phyloP scores from a whole-genome alignment of 2,888 invertebrate genomes.

The Lapara coniferarum region DNA sequence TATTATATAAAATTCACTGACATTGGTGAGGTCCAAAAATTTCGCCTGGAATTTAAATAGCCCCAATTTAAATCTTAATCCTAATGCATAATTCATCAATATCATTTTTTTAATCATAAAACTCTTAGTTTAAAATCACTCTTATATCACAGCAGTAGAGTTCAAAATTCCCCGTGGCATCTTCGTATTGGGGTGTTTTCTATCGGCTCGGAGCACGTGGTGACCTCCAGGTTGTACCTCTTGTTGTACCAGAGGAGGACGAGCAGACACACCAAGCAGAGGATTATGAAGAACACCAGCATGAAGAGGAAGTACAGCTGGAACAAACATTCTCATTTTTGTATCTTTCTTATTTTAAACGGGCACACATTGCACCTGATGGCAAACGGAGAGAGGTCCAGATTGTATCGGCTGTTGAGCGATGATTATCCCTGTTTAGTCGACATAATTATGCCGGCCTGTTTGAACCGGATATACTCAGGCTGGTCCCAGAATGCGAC shows the following conservation, averaged over 20 bases:
- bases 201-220: constrained; percentile 47
- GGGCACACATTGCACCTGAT: too few relatives aligned
- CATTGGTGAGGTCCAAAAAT: too few relatives aligned
- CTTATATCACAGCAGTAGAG: constrained; percentile 34
- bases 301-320: constrained; percentile 73
- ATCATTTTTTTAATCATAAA: not conserved
- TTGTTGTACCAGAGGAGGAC: constrained; percentile 57
- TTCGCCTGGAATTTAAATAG: too few relatives aligned
- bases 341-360: too few relatives aligned
- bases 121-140: constrained; percentile 9
- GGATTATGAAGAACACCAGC: constrained; percentile 62
- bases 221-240: constrained; percentile 40
- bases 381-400: too few relatives aligned
- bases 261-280: constrained; percentile 58
- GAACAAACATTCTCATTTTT: constrained; percentile 37
- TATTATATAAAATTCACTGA: too few relatives aligned
- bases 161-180: constrained; percentile 42
- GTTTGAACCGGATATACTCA: too few relatives aligned
- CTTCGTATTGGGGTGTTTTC: constrained; percentile 61
- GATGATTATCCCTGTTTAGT: too few relatives aligned
- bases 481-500: too few relatives aligned
- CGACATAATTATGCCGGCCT: too few relatives aligned
- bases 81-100: not conserved
- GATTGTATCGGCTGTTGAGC: too few relatives aligned
- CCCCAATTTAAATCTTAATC: too few relatives aligned